phyloP scores from a whole-genome alignment of 2,113 vertebrate species.

The Toxotes jaculatrix region DNA sequence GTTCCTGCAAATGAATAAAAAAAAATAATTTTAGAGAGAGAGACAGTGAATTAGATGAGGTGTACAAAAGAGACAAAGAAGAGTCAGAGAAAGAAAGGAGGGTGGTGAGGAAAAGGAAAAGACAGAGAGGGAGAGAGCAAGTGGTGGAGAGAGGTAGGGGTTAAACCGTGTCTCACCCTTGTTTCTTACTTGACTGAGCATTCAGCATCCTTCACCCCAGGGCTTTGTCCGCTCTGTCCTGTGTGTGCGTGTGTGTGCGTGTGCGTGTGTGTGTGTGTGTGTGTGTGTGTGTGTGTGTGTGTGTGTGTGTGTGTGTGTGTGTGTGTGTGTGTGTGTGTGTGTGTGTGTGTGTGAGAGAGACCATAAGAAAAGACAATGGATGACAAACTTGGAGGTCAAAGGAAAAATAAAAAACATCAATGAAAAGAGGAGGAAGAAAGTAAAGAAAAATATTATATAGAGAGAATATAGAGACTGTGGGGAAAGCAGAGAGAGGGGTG shows the following conservation, averaged over 20 bases:
- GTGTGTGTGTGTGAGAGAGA: neutral
- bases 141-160: constrained; percentile 25
- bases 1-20: neutral
- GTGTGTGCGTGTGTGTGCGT: constrained; percentile 22
- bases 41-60: too few species aligned
- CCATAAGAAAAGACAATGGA: neutral
- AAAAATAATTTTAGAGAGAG: neutral
- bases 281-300: too few species aligned
- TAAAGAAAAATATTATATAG: neutral
- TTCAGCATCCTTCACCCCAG: constrained; percentile 38
- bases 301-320: constrained; percentile 13
- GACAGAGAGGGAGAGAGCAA: neutral
- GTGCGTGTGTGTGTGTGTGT: constrained; percentile 16
- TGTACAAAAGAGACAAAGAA: neutral
- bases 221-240: neutral
- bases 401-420: neutral
- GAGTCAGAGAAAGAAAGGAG: neutral
- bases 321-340: constrained; percentile 17
- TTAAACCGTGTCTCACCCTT: constrained; percentile 31
- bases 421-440: neutral
- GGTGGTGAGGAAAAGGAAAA: neutral
- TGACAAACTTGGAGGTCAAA: neutral
- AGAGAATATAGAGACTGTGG: too few species aligned
- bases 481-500: neutral
- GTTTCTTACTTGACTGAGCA: constrained; percentile 57